A percentile compares a stretch with the other conserved stretches of the same genome.
Evolutionary conservation across 2,113 vertebrate species (phyloP).

Genomic region (Melanocharis versteri): DNA sequence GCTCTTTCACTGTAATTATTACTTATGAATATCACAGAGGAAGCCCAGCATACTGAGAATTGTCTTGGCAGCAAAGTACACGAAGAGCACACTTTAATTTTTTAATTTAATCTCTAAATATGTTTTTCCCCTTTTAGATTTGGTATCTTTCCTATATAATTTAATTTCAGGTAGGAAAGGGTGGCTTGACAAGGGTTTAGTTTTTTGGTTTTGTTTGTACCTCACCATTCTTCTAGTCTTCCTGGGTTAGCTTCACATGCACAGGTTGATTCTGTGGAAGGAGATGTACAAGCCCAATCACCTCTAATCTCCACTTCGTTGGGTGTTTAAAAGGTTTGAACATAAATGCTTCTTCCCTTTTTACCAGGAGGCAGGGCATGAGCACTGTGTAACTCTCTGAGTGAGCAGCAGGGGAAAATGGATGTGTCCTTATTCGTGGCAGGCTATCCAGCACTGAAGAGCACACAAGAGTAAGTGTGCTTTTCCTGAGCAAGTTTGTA

Average conservation of each 20-base stretch:
- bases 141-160: background rate
- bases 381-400: background rate
- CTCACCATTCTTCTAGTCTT: background rate
- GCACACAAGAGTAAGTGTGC: background rate
- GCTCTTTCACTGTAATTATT: background rate
- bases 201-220: background rate
- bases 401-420: background rate
- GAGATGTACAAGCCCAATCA: rapidly evolving
- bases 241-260: background rate
- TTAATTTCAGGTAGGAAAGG: background rate
- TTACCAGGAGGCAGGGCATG: background rate
- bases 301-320: background rate
- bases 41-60: background rate
- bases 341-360: background rate
- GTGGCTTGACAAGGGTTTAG: background rate
- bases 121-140: background rate
- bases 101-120: background rate
- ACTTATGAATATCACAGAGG: background rate
- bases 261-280: background rate
- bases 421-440: background rate
- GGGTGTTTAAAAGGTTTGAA: background rate
- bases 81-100: background rate
- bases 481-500: background rate
- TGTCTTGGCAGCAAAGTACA: background rate
- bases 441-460: background rate